Evolutionary conservation across 2,797 vertebrate species (phyloP).

Genomic region (Chiroxiphia lanceolata): DNA sequence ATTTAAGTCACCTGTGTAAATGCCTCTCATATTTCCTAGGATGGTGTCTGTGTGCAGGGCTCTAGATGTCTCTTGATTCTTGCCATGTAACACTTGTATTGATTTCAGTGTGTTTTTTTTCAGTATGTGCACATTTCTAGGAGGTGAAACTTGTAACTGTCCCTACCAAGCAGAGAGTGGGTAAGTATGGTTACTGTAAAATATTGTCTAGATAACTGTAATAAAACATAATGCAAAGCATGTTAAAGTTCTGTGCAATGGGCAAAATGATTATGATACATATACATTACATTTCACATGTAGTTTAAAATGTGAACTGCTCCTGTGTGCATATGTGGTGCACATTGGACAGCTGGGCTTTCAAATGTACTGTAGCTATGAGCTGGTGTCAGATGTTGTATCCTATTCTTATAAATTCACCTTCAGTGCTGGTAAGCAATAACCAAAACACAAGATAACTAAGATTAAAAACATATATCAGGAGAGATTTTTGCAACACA

Average conservation of each 20-base stretch:
- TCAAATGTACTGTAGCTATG: not conserved
- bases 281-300: not conserved
- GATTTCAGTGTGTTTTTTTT: not conserved
- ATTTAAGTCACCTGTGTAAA: not conserved
- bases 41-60: not conserved
- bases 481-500: not conserved
- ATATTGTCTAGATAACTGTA: not conserved
- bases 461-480: not conserved
- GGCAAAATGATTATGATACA: not conserved
- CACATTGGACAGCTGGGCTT: not conserved
- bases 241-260: not conserved
- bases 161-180: not conserved
- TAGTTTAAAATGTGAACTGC: not conserved
- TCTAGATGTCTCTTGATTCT: not conserved
- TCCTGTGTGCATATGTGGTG: not conserved
- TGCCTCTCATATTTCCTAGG: not conserved
- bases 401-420: not conserved
- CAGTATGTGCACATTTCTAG: not conserved
- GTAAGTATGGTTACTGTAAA: not conserved
- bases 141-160: not conserved
- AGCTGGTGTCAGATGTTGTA: not conserved
- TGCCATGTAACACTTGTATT: not conserved
- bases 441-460: not conserved
- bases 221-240: not conserved
- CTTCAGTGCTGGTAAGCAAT: not conserved